Conservation (phyloP, 2,113 vertebrate genomes). For the Nothobranchius kuhntae region DNA sequence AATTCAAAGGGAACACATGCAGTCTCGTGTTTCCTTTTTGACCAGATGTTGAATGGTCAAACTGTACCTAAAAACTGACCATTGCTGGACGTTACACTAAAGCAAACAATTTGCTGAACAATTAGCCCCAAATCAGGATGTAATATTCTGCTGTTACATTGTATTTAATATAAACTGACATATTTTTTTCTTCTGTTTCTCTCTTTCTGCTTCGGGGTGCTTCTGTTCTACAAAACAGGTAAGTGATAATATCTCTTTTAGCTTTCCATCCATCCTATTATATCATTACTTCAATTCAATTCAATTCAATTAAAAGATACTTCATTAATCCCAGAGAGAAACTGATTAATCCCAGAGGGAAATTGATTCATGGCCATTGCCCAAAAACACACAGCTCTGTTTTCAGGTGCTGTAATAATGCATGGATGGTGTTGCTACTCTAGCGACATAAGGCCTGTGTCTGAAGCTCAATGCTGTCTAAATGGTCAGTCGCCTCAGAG, state of each 20-base stretch:
- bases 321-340: too few relatives aligned
- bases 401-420: constrained; percentile 60
- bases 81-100: neutral
- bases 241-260: constrained; percentile 32
- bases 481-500: constrained; percentile 47
- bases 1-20: too few relatives aligned
- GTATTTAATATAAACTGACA: neutral
- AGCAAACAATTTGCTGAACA: neutral
- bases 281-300: too few relatives aligned
- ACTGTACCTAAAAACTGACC: too few relatives aligned
- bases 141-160: neutral
- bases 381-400: constrained; percentile 32
- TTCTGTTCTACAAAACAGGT: constrained; percentile 44
- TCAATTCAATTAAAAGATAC: too few relatives aligned
- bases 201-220: neutral
- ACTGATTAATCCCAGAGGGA: neutral
- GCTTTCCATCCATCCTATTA: neutral
- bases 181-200: neutral
- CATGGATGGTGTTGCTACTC: constrained; percentile 55
- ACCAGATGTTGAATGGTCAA: too few relatives aligned
- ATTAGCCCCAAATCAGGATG: neutral
- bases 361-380: constrained; percentile 28
- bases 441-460: constrained; percentile 53
- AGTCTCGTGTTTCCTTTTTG: too few relatives aligned
- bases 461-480: constrained; percentile 53